Base-by-base conservation (phyloP, 2,888 invertebrate species). In the Eupeodes latifasciatus region DNA sequence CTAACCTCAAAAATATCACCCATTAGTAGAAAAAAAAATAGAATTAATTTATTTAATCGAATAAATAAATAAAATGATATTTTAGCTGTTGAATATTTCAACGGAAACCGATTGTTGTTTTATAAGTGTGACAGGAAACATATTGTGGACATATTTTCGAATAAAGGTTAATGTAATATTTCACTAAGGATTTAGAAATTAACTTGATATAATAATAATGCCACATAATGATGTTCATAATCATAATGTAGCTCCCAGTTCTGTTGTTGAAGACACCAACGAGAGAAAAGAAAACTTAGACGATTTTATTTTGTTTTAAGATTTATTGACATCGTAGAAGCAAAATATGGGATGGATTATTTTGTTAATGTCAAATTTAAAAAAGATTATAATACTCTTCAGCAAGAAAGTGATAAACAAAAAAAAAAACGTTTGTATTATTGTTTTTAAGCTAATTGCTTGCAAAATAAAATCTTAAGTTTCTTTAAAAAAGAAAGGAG, bases 91-190 rank as follows among this genome's bases (percentile, higher is more conserved):
- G 47, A 72, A 72, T 84, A 77, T 84, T 84, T 84, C 72, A 80
- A 51, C 53, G 34, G 27, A 72, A 80, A 51, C 53, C 49, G 27
- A 72, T 80, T 84, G 80, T 66, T 76, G 69, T 53, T 59, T 47
- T 53, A 61, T 67, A 86, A 83, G 79, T 74, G 47, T 80, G 87
- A 84, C 87, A 87, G 71, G 34, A 72, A 80, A 80, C 84, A 84
- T 84, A 84, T 82, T 64, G 71, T 16, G 44, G 53, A 57, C 62
- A 82, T 82, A 40, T 40, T 40, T 71, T 69, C 64, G 16, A 44
- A 79, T 69, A 51, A 66, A 19, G 49, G 34, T 55, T 72, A 72
- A 57, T 59, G 47, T 47, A 72, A 72, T 72, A 72, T 47, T 44
- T 72, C 59, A 72, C 10, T 40, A 40, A 5, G 19, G 55, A 4